These are phyloP conservation scores for Ammodytes dubius DNA, from an alignment of 2,113 vertebrate species.

Conservation along the genomic window DNA sequence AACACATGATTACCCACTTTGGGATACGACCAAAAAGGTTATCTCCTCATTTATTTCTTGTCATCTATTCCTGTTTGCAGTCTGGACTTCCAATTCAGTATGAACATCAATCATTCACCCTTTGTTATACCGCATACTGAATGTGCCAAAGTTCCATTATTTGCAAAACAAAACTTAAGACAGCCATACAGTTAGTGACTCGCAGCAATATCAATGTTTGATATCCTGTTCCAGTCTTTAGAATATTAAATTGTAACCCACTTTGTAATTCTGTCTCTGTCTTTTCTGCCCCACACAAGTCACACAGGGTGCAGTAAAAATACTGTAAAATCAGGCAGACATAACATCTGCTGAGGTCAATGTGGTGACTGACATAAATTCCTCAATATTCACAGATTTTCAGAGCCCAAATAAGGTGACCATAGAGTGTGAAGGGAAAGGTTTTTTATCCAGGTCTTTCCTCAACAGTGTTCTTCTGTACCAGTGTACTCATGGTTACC, in stretches of 20 bases:
- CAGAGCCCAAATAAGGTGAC: background rate
- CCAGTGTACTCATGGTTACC: background rate
- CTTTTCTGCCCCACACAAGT: slow-evolving; percentile 14
- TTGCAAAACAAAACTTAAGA: slow-evolving; percentile 16
- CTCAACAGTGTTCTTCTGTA: background rate
- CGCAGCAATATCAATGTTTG: slow-evolving; percentile 9
- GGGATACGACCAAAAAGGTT: background rate
- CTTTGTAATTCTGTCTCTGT: slow-evolving; percentile 1
- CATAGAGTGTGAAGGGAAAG: background rate
- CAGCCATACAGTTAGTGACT: slow-evolving; percentile 26
- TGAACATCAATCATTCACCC: background rate
- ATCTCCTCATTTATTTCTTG: background rate
- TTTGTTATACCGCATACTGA: background rate
- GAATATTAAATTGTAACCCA: slow-evolving; percentile 10
- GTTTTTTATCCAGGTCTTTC: background rate
- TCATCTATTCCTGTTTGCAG: background rate
- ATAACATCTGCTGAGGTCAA: slow-evolving; percentile 10
- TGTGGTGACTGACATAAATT: background rate
- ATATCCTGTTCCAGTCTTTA: slow-evolving; percentile 49
- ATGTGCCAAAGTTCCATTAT: background rate
- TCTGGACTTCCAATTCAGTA: background rate
- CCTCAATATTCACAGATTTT: background rate
- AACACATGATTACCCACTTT: background rate
- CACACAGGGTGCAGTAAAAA: background rate
- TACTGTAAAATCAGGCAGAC: background rate